phyloP scores from a whole-genome alignment of 2,797 vertebrate species.

The Naso thynnoides region DNA sequence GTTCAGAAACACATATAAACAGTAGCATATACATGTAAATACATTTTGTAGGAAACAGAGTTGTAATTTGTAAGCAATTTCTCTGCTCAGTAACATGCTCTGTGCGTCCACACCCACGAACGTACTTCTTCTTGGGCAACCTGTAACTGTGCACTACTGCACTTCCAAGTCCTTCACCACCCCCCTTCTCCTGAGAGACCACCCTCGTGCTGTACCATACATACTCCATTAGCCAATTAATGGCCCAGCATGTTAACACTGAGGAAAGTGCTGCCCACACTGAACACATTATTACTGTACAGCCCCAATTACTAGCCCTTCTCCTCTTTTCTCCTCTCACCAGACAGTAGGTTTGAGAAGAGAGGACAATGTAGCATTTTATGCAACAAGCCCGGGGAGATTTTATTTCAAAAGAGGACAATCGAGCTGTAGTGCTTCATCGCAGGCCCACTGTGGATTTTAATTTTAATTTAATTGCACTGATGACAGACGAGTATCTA shows the following conservation, averaged over 20 bases:
- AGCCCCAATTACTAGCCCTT: conserved; percentile 69
- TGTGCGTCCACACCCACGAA: conserved; percentile 34
- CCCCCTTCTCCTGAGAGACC: conserved; percentile 52
- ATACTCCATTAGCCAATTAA: conserved; percentile 84
- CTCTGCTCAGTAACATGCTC: conserved; percentile 21
- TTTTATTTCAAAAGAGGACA: conserved; percentile 31
- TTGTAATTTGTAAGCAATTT: background rate
- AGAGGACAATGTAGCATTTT: conserved; percentile 43
- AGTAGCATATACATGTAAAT: background rate
- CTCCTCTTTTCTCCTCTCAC: conserved; percentile 58
- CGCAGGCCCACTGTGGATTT: conserved; percentile 11
- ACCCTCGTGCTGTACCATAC: conserved; percentile 55
- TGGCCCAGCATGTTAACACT: conserved; percentile 79
- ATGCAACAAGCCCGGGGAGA: conserved; percentile 25
- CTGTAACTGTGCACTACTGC: conserved; percentile 42
- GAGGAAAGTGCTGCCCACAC: conserved; percentile 73
- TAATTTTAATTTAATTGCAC: conserved; percentile 26
- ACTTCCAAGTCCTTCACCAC: conserved; percentile 19
- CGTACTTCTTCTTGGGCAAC: conserved; percentile 26
- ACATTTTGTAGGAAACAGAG: background rate
- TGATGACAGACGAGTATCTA: conserved; percentile 13
- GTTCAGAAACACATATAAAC: conserved; percentile 1
- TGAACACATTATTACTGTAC: conserved; percentile 78
- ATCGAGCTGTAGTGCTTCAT: conserved; percentile 2
- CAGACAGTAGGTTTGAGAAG: conserved; percentile 35